Evolutionary conservation across 2,797 vertebrate genomes (phyloP), one percentile per base, ranked within the genome.

Genomic region (Erpetoichthys calabaricus): DNA sequence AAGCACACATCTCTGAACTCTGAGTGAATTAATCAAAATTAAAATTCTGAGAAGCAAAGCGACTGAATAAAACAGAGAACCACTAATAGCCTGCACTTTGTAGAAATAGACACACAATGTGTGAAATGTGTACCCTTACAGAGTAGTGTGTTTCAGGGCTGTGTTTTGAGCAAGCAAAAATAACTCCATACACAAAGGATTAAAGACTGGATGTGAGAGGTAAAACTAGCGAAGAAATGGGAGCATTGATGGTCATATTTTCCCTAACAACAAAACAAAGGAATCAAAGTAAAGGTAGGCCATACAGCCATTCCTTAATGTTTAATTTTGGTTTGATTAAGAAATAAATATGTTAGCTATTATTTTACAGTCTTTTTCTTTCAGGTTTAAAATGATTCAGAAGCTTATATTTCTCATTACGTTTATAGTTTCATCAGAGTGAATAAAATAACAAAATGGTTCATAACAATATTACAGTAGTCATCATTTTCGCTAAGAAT

Each of bases 221-320:
- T 3, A 59, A 43, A 51, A 57, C 6, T 10, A 60, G 43, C 55
- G 65, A 75, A 78, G 64, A 66, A 49, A 80, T 66, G 46, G 72
- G 67, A 6, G 73, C 78, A 64, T 57, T 67, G 7, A 75, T 80
- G 73, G 71, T 83, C 64, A 84, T 73, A 69, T 81, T 84, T 74
- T 85, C 79, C 58, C 59, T 82, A 8, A 77, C 85, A 68, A 63
- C 79, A 10, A 81, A 86, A 66, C 67, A 78, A 65, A 70, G 67
- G 59, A 75, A 67, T 65, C 72, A 75, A 63, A 58, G 59, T 42
- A 68, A 67, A 84, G 77, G 75, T 86, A 83, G 70, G 72, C 60
- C 56, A 58, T 47, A 59, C 25, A 25, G 25, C 25, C 25, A 25
- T 25, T 25, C 25, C 25, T 25, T 25, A 25, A 25, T 25, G 25